phyloP scores from a whole-genome alignment of 2,888 invertebrate genomes.

The Luperina testacea region DNA sequence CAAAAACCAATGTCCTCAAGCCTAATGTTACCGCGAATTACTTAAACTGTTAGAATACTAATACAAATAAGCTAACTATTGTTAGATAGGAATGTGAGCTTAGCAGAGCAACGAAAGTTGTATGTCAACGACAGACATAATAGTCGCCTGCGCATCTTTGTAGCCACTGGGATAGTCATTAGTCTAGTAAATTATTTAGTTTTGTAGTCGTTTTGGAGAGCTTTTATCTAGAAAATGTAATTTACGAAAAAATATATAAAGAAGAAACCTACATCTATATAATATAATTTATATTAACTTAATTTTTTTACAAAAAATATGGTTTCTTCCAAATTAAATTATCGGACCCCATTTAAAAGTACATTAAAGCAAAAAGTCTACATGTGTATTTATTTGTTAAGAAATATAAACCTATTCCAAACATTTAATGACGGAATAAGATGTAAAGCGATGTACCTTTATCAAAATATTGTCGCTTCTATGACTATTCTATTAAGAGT shows the following conservation, averaged over 20 bases:
- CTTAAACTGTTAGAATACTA: slow-evolving; percentile 10
- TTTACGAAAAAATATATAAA: neutral
- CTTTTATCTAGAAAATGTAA: neutral
- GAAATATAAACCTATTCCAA: neutral
- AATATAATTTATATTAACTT: neutral
- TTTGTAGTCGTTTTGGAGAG: neutral
- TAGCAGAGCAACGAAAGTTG: neutral
- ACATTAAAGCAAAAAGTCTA: neutral
- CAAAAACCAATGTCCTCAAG: neutral
- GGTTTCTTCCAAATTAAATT: neutral
- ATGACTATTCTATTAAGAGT: neutral
- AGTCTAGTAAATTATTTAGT: neutral
- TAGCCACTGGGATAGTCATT: slow-evolving; percentile 10
- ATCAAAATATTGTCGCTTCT: neutral
- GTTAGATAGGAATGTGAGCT: slow-evolving; percentile 16
- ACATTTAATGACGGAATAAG: neutral
- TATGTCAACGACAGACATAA: slow-evolving; percentile 14
- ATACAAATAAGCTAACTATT: slow-evolving; percentile 25
- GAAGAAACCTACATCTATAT: neutral
- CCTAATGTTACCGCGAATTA: neutral
- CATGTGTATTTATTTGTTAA: neutral
- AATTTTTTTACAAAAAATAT: neutral
- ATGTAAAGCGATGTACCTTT: neutral
- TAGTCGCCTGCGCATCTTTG: slow-evolving; percentile 27
- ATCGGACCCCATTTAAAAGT: neutral